Evolutionary conservation across 53 echinoderm and acorn worm species (phyloP), one percentile per base, ranked within the genome.

Genomic region (Stichopus horrens): DNA sequence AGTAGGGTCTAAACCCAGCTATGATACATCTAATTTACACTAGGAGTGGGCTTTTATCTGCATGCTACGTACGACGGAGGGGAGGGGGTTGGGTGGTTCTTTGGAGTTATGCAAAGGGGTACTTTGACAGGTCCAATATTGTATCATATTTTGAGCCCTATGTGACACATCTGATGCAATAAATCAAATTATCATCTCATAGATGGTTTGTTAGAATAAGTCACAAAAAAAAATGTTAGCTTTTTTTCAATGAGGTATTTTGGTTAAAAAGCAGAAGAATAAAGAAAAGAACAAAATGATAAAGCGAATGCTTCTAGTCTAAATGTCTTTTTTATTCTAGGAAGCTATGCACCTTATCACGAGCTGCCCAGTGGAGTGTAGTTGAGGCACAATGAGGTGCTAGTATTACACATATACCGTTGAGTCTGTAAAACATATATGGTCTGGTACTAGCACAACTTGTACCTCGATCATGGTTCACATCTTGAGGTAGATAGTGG

Each of bases 321-420:
- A n/a, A 55, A 37, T 23, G 23, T 4, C 23, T 21, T 23, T 52
- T 8, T 75, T 10, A 37, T 23, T 53, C 79, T 78, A 78, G 53
- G 54, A 78, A 78, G 79, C 79, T 78, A 78, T 53, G 79, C 79
- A 19, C n/a, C 79, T 16, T 54, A 52, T 78, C 37, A 23, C 16
- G 55, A 78, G 79, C 79, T 78, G 79, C 79, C 79, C 79, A 78
- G 79, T 78, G 79, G 79, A 78, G 79, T 78, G 79, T 78, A 78
- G 52, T 52, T 51, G n/a, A 18, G 79, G 79, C 55, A n/a, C n/a
- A 13, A 18, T 5, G 8, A 77, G 79, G 63, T 16, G 16, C 63
- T 63, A 10, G 63, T 63, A 16, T 16, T 63, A 63, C 10, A 10
- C n/a, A n/a, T n/a, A 63, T 63, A 7, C 7, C 7, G 10, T 63